A percentile compares a stretch with the other conserved stretches of the same genome.
These are phyloP conservation scores for Drosophila lini DNA, from an alignment of 1,140 invertebrate genomes.

Conservation along the genomic window DNA sequence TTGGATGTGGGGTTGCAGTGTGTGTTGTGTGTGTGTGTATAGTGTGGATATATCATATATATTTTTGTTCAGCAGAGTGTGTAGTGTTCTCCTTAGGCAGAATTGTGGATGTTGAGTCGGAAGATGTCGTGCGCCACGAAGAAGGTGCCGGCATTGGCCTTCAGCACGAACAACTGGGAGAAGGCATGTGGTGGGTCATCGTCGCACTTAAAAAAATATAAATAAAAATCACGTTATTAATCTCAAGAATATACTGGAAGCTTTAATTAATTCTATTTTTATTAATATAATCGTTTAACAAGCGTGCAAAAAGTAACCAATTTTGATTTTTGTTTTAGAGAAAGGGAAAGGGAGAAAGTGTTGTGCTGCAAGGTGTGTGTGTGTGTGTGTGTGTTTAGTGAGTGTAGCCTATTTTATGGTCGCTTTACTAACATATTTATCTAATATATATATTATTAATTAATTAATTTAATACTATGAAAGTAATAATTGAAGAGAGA, in stretches of 20 bases:
- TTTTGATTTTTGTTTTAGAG: not conserved
- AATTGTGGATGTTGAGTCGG: slow-evolving; percentile 94
- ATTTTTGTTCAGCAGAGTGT: slow-evolving; percentile 1
- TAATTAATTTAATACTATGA: not conserved
- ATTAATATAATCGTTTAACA: slow-evolving; percentile 14
- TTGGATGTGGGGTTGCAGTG: slow-evolving; percentile 44
- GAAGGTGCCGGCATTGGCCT: slow-evolving; percentile 92
- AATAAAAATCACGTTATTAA: slow-evolving; percentile 4
- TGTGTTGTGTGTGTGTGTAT: slow-evolving; percentile 7
- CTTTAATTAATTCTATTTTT: not conserved
- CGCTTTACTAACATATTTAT: too few relatives aligned
- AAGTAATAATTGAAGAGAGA: not conserved
- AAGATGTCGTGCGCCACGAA: slow-evolving; percentile 97
- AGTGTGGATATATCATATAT: slow-evolving; percentile 5
- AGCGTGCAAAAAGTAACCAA: slow-evolving; percentile 31
- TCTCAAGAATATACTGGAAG: not conserved
- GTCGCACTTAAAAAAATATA: slow-evolving; percentile 90
- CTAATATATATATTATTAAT: not conserved
- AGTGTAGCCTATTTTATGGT: too few relatives aligned
- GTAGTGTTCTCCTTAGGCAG: slow-evolving; percentile 85
- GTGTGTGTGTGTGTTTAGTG: too few relatives aligned
- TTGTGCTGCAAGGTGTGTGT: not conserved
- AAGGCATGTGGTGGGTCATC: slow-evolving; percentile 96
- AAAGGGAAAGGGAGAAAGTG: not conserved
- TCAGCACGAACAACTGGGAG: slow-evolving; percentile 95